phyloP scores from a whole-genome alignment of 2,113 vertebrate genomes.

The Pterophyllum scalare region DNA sequence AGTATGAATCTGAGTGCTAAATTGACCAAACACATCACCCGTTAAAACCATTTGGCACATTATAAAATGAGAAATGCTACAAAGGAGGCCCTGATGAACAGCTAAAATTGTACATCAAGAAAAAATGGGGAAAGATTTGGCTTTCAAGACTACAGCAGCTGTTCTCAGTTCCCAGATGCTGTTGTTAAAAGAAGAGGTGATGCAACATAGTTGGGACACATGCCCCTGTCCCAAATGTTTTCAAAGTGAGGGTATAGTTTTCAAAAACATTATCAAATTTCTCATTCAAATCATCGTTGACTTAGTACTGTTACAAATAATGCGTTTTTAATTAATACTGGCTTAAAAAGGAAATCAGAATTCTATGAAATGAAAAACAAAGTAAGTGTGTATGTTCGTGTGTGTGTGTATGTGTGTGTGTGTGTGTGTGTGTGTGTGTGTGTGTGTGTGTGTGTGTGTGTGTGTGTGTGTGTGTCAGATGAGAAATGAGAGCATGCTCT shows the following conservation, averaged over 20 bases:
- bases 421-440: slow-evolving; percentile 13
- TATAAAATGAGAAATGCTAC: not conserved
- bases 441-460: slow-evolving; percentile 27
- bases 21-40: not conserved
- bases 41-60: not conserved
- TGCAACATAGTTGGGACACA: not conserved
- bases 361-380: not conserved
- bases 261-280: not conserved
- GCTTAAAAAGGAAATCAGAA: not conserved
- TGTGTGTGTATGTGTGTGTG: slow-evolving; percentile 16
- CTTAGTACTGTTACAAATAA: not conserved
- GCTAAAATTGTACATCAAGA: not conserved
- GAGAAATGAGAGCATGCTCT: slow-evolving; percentile 72
- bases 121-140: not conserved
- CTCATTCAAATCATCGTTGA: not conserved
- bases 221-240: not conserved
- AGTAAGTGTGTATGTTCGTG: slow-evolving; percentile 13
- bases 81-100: not conserved
- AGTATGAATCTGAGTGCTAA: not conserved
- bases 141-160: not conserved
- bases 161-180: not conserved
- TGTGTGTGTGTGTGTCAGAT: slow-evolving; percentile 38
- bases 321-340: not conserved
- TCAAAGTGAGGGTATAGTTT: not conserved
- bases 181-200: not conserved